These are phyloP conservation scores for Ataeniobius toweri DNA, from an alignment of 2,797 vertebrate species.

Conservation along the genomic window DNA sequence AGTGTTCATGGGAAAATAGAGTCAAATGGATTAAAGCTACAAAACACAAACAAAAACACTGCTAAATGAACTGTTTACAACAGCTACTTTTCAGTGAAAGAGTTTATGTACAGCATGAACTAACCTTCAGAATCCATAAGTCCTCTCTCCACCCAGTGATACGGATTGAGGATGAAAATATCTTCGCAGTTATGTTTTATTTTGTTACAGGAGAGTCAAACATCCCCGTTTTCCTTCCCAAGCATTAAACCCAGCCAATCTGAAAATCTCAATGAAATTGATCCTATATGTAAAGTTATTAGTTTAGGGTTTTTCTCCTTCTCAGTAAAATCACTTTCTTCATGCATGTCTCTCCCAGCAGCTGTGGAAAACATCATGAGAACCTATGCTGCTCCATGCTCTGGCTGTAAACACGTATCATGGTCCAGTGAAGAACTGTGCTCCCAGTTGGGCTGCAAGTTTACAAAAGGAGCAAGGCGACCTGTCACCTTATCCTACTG, in stretches of 20 bases:
- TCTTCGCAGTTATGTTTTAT: slow-evolving; percentile 25
- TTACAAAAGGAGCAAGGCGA: slow-evolving; percentile 58
- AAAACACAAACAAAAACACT: slow-evolving; percentile 4
- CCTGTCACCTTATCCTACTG: slow-evolving; percentile 66
- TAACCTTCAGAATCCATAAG: slow-evolving; percentile 14
- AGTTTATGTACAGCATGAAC: slow-evolving; percentile 4
- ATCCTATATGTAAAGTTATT: slow-evolving; percentile 13
- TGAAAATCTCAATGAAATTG: too few species aligned
- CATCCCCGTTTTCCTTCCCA: slow-evolving; percentile 56
- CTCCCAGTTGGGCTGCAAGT: slow-evolving; percentile 55
- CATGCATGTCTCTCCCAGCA: slow-evolving; percentile 40
- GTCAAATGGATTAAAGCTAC: background rate
- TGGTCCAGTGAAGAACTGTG: slow-evolving; percentile 58
- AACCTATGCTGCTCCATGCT: slow-evolving; percentile 42
- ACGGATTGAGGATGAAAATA: slow-evolving; percentile 19
- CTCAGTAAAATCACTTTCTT: slow-evolving; percentile 47
- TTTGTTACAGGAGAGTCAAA: slow-evolving; percentile 55
- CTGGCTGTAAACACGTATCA: slow-evolving; percentile 40
- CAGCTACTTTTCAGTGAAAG: slow-evolving; percentile 2
- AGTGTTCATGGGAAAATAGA: slow-evolving; percentile 47
- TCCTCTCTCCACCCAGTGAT: slow-evolving; percentile 26
- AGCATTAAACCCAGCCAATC: slow-evolving; percentile 52
- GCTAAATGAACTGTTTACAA: background rate
- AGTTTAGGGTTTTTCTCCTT: slow-evolving; percentile 45
- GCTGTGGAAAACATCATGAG: slow-evolving; percentile 24